Evolutionary conservation across 2,113 vertebrate species (phyloP).

Genomic region (Clinocottus analis): DNA sequence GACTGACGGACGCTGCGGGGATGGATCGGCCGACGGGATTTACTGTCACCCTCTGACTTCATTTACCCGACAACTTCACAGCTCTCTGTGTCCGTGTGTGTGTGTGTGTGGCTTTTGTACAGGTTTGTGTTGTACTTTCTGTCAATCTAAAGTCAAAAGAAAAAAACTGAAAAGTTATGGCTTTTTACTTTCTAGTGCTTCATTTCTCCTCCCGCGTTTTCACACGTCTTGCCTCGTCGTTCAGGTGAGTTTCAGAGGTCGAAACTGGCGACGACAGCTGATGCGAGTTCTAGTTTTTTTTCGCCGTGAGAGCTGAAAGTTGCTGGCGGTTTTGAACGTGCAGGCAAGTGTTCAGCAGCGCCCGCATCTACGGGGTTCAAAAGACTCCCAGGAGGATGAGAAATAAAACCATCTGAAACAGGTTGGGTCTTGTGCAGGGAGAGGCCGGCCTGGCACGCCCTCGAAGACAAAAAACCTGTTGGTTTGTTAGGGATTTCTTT

Average conservation of each 20-base stretch:
- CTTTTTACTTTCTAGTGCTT: constrained; percentile 3
- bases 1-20: constrained; percentile 61
- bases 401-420: constrained; percentile 56
- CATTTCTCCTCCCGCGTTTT: constrained; percentile 9
- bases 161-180: not conserved
- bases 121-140: constrained; percentile 50
- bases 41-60: constrained; percentile 37
- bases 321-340: not conserved
- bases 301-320: not conserved
- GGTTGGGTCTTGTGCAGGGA: constrained; percentile 77
- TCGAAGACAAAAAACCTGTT: constrained; percentile 33
- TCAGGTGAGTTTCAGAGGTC: constrained; percentile 33
- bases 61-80: constrained; percentile 12
- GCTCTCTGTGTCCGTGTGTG: not conserved
- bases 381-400: constrained; percentile 50
- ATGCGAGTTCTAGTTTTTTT: too few species aligned
- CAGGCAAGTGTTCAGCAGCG: too few species aligned
- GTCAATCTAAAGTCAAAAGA: not conserved
- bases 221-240: not conserved
- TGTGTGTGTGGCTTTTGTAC: constrained; percentile 9
- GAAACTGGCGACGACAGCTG: not conserved
- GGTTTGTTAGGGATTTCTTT: constrained; percentile 26
- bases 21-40: constrained; percentile 52
- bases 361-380: too few species aligned
- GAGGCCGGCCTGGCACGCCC: constrained; percentile 71